These are phyloP conservation scores for Ommatoiulus sabulosus DNA, from an alignment of 2,888 invertebrate genomes.

Conservation along the genomic window DNA sequence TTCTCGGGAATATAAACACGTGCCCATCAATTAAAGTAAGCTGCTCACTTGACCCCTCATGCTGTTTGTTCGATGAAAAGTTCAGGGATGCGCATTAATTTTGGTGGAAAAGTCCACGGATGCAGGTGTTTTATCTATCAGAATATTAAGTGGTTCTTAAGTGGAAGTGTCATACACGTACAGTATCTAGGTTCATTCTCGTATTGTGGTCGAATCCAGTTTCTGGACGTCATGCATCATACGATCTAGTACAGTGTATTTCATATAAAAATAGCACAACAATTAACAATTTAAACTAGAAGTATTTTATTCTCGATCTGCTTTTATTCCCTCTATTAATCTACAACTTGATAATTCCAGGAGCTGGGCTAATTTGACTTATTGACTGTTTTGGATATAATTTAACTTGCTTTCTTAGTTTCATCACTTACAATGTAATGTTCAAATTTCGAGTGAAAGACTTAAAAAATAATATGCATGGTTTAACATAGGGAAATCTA, in stretches of 20 bases:
- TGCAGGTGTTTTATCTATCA: conserved; percentile 32
- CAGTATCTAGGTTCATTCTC: background rate
- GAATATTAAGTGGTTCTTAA: conserved; percentile 27
- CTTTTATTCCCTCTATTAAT: too few species aligned
- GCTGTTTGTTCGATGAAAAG: background rate
- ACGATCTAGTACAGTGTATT: background rate
- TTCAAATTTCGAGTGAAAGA: too few species aligned
- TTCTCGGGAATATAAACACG: background rate
- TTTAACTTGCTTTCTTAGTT: too few species aligned
- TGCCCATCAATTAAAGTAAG: background rate
- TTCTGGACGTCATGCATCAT: background rate
- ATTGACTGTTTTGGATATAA: too few species aligned
- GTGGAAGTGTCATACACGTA: background rate
- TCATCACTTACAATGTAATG: too few species aligned
- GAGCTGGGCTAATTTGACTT: too few species aligned
- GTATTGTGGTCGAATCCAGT: background rate
- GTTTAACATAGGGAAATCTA: too few species aligned
- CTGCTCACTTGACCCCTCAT: conserved; percentile 5
- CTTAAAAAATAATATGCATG: too few species aligned
- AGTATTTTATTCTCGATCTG: background rate
- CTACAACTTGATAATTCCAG: too few species aligned
- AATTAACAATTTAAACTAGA: background rate
- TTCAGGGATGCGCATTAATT: conserved; percentile 7
- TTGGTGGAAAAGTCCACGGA: background rate
- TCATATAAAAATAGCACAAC: background rate